A percentile compares a stretch with the other conserved stretches of the same genome.
Conservation (phyloP, 2,797 vertebrate species). For the Buceros bicornis region DNA sequence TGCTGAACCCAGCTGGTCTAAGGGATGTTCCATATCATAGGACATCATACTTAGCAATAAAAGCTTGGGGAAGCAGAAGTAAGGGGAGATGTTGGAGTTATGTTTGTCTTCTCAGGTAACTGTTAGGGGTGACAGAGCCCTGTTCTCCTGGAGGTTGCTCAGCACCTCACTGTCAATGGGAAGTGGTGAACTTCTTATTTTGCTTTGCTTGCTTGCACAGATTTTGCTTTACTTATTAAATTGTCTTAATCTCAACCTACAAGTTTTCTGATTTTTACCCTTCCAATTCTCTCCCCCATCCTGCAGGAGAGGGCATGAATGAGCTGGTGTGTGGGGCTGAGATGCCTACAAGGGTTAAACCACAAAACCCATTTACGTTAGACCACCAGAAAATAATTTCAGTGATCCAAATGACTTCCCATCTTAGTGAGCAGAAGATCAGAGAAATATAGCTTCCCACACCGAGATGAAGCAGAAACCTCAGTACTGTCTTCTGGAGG, state of each 20-base stretch:
- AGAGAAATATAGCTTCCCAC: background rate
- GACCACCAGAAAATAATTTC: background rate
- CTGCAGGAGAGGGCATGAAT: accelerated
- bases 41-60: background rate
- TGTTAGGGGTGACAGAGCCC: accelerated
- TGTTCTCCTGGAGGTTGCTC: background rate
- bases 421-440: background rate
- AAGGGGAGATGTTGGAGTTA: accelerated
- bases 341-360: background rate
- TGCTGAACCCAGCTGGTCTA: background rate
- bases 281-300: background rate
- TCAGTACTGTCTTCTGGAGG: background rate
- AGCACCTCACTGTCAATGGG: accelerated
- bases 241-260: background rate
- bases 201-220: background rate
- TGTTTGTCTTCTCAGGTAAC: background rate
- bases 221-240: background rate
- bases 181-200: background rate
- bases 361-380: background rate
- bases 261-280: background rate
- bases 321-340: background rate
- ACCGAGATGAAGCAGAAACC: background rate
- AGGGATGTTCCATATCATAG: background rate
- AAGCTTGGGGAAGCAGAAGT: background rate
- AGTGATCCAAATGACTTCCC: background rate